Evolutionary conservation across 2,888 invertebrate species (phyloP).

Genomic region (Tachina fera): DNA sequence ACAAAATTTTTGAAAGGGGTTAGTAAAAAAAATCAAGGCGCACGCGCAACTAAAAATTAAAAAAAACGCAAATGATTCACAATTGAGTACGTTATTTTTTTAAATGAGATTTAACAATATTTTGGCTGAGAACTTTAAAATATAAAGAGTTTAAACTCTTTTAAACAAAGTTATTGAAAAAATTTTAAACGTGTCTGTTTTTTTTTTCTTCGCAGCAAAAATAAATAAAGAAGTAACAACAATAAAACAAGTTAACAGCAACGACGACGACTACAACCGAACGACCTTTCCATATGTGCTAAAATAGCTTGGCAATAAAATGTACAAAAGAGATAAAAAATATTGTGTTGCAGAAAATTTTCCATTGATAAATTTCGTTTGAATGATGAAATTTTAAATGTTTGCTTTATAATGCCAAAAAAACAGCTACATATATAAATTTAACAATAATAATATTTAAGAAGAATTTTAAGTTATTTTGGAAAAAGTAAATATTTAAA

Average conservation of each 20-base stretch:
- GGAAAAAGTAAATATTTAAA: too few relatives aligned
- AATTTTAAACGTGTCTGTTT: conserved; percentile 36
- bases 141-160: conserved; percentile 1
- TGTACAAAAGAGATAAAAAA: conserved; percentile 43
- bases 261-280: not conserved
- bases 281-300: conserved; percentile 4
- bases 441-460: not conserved
- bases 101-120: not conserved
- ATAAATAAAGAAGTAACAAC: conserved; percentile 33
- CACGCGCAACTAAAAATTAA: conserved; percentile 28
- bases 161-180: conserved; percentile 3
- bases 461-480: too few relatives aligned
- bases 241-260: conserved; percentile 52
- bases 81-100: conserved; percentile 20
- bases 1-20: not conserved
- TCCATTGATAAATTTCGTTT: conserved; percentile 76
- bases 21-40: conserved; percentile 1
- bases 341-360: conserved; percentile 75
- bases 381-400: conserved; percentile 64
- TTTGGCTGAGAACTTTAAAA: not conserved
- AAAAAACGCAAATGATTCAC: conserved; percentile 6
- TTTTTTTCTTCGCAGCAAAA: conserved; percentile 26
- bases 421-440: not conserved
- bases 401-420: not conserved
- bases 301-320: conserved; percentile 37